A percentile compares a stretch with the other conserved stretches of the same genome.
phyloP scores from a whole-genome alignment of 37 sponge, comb jelly and placozoan species.

The Aphrocallistes beatrix region DNA sequence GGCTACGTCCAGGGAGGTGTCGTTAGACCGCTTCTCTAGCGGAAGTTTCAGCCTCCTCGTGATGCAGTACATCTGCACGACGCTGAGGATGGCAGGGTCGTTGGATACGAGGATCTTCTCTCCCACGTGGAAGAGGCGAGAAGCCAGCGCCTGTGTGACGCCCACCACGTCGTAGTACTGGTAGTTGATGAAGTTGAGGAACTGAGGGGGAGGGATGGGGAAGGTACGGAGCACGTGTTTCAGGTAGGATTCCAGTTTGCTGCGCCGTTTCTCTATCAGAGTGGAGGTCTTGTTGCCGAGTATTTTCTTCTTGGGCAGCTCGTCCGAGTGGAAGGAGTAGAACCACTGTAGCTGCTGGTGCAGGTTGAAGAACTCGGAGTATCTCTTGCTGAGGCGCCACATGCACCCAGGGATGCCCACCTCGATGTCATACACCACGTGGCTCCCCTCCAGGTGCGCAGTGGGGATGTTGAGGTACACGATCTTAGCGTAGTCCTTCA shows the following conservation, averaged over 20 bases:
- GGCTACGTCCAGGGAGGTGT: conserved; percentile 36
- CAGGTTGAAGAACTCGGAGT: conserved; percentile 11
- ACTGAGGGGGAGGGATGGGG: conserved; percentile 34
- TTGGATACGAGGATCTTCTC: background rate
- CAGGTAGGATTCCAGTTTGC: conserved; percentile 35
- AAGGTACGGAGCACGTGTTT: conserved; percentile 28
- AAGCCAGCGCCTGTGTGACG: conserved; percentile 1
- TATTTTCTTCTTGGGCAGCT: conserved; percentile 36
- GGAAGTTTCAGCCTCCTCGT: conserved; percentile 10
- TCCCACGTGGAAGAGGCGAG: background rate
- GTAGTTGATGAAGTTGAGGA: conserved; percentile 56
- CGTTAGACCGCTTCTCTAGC: conserved; percentile 7
- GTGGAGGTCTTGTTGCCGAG: background rate
- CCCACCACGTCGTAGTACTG: conserved; percentile 28
- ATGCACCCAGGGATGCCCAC: background rate
- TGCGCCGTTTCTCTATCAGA: conserved; percentile 18
- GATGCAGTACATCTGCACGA: conserved; percentile 21
- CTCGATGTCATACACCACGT: background rate
- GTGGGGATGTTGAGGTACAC: background rate
- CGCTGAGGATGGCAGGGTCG: conserved; percentile 10
- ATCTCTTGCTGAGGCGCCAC: background rate
- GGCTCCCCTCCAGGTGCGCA: background rate
- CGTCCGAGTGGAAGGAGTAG: conserved; percentile 20
- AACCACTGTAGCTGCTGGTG: conserved; percentile 27
- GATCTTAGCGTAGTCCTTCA: background rate